These are phyloP conservation scores for Synodontis membranacea DNA, from an alignment of 2,113 vertebrate species.

Conservation along the genomic window DNA sequence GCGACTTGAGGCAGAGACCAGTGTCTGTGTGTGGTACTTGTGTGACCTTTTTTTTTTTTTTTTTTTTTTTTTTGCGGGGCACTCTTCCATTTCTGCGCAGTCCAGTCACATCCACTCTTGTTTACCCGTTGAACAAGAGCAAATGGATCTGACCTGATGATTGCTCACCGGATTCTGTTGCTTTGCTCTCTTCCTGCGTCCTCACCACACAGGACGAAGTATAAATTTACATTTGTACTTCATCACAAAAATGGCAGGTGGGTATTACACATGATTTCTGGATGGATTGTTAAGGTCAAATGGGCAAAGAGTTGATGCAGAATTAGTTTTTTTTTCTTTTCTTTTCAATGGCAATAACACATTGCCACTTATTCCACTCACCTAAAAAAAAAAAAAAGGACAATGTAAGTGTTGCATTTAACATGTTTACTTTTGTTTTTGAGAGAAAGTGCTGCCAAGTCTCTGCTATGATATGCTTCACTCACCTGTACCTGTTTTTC, in stretches of 20 bases:
- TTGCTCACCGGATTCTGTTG: not conserved
- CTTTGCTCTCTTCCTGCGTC: not conserved
- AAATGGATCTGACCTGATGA: not conserved
- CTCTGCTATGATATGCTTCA: conserved; percentile 48
- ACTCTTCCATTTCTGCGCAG: not conserved
- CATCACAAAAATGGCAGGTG: not conserved
- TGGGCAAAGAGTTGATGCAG: not conserved
- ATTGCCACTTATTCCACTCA: not conserved
- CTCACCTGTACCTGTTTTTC: conserved; percentile 60
- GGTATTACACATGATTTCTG: not conserved
- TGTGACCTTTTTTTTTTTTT: not conserved
- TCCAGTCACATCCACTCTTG: not conserved
- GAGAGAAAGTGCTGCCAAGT: conserved; percentile 27
- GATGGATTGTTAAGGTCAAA: not conserved
- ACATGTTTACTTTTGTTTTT: conserved; percentile 46
- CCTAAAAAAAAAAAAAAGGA: not conserved
- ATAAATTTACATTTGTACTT: not conserved
- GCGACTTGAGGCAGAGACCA: not conserved
- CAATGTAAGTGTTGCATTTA: conserved; percentile 34
- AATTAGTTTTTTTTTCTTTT: not conserved
- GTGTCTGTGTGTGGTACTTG: not conserved
- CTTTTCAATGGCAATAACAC: not conserved
- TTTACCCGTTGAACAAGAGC: not conserved
- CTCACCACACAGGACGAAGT: not conserved
- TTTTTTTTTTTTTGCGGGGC: not conserved